Evolutionary conservation across 2,888 invertebrate genomes (phyloP).

Genomic region (Acanthosepion lycidas): DNA sequence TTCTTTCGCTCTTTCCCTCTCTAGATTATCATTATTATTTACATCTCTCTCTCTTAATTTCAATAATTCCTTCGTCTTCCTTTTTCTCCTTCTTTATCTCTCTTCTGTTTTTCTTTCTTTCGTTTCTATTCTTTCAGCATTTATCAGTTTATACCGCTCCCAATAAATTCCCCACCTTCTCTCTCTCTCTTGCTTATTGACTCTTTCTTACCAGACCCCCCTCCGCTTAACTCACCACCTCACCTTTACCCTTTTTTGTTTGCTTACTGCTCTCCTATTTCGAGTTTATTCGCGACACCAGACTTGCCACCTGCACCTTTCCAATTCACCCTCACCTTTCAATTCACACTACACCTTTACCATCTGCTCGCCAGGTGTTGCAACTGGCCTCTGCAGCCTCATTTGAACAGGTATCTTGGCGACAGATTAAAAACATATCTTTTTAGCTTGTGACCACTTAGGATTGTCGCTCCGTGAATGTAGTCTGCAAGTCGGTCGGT

Average conservation of each 20-base stretch:
- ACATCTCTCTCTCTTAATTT: not conserved
- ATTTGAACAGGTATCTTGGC: not conserved
- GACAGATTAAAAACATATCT: not conserved
- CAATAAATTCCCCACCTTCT: no score
- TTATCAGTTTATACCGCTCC: no score
- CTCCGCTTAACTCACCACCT: no score
- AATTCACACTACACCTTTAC: not conserved
- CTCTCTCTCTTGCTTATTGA: no score
- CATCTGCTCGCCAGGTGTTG: not conserved
- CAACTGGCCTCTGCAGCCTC: not conserved
- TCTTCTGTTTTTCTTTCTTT: not conserved
- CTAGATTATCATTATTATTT: not conserved
- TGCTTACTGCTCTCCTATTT: no score
- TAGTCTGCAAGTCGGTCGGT: no score
- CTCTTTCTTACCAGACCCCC: no score
- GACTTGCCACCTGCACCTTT: not conserved
- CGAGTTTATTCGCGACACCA: not conserved
- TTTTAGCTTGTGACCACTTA: no score
- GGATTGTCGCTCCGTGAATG: no score
- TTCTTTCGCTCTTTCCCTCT: not conserved
- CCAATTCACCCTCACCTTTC: not conserved
- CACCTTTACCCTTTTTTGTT: no score
- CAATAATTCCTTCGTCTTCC: not conserved
- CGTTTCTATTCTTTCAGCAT: not conserved
- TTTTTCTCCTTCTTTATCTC: not conserved